Conservation (phyloP, 2,113 vertebrate genomes). For the Semnornis frantzii region DNA sequence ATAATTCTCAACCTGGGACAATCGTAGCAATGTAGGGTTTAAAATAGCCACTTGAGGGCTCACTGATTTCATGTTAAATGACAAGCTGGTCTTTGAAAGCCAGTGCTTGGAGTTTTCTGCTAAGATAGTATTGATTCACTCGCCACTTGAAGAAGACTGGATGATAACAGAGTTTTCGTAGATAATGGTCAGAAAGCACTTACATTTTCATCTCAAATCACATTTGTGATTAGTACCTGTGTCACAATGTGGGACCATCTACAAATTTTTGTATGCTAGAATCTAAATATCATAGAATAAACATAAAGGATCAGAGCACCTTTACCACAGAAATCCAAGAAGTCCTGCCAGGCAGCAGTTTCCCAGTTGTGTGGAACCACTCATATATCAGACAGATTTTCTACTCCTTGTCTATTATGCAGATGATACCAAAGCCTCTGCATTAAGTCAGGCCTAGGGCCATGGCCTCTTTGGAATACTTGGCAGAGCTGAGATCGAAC, state of each 20-base stretch:
- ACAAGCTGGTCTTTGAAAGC: background rate
- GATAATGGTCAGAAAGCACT: background rate
- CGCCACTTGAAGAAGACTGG: background rate
- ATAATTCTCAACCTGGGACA: too few relatives aligned
- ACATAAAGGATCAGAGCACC: background rate
- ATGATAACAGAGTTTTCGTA: background rate
- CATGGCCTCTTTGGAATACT: background rate
- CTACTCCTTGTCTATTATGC: background rate
- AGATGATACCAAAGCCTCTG: background rate
- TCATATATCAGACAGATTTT: background rate
- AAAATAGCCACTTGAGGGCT: conserved; percentile 51
- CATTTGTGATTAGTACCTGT: background rate
- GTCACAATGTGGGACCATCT: background rate
- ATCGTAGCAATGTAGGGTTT: background rate
- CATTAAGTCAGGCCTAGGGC: background rate
- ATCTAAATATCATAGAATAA: background rate
- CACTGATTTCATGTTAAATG: background rate
- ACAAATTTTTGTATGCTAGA: background rate
- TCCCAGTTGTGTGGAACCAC: background rate
- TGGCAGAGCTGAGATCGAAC: background rate
- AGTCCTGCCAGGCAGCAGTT: background rate
- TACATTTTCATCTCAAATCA: background rate
- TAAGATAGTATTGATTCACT: background rate
- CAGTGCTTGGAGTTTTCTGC: background rate
- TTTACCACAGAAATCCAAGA: background rate